Percentiles rank a stretch among this genome's conserved stretches.
Conservation (phyloP, 2,797 vertebrate genomes). For the Orientallactaga sibirica region DNA sequence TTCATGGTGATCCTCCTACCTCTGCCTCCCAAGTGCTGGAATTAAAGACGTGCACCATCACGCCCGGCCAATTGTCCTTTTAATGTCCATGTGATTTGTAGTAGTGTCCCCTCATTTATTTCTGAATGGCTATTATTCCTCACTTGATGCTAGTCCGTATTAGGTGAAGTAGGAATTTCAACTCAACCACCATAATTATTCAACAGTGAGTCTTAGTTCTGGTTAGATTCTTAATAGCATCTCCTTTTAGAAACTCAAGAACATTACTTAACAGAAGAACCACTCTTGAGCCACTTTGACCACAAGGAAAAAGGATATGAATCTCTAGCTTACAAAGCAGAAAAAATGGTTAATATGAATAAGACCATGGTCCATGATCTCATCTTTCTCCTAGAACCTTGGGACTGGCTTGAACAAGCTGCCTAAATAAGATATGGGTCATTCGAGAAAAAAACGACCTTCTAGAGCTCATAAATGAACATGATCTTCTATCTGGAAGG, state of each 20-base stretch:
- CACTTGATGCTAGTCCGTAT: background rate
- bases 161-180: background rate
- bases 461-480: background rate
- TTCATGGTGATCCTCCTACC: too few species aligned
- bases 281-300: slow-evolving; percentile 18
- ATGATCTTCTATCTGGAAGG: background rate
- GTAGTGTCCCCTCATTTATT: background rate
- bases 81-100: background rate
- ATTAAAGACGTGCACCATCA: too few species aligned
- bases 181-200: background rate
- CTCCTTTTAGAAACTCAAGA: slow-evolving; percentile 7
- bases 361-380: background rate
- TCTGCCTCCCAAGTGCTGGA: too few species aligned
- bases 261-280: slow-evolving; percentile 35
- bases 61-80: background rate
- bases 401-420: slow-evolving; percentile 11
- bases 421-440: background rate
- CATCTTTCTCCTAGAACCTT: background rate
- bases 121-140: background rate
- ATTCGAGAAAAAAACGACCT: background rate
- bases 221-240: background rate
- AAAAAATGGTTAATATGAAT: background rate
- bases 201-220: background rate
- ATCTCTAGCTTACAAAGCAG: background rate
- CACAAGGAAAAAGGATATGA: background rate